Evolutionary conservation across 2,797 vertebrate genomes (phyloP), one percentile per base, ranked within the genome.

Genomic region (Gephyroberyx darwinii): DNA sequence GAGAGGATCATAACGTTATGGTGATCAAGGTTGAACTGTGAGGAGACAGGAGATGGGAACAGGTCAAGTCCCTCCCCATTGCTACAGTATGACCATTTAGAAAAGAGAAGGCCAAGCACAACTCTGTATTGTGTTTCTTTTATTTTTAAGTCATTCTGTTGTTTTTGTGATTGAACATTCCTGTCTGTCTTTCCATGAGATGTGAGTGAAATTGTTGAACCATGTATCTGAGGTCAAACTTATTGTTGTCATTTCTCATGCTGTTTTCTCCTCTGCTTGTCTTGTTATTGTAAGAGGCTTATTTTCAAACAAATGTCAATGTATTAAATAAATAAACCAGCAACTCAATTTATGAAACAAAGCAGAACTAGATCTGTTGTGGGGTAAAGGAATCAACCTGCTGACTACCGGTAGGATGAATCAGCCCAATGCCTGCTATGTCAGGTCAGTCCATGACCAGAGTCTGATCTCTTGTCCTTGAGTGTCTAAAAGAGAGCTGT

Each of bases 71-170:
- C 43, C 63, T 63, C 63, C 20, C 61, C 9, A 71, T 72, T 78
- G 53, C 64, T 71, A 41, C 26, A 74, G 70, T 78, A 71, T 65
- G 35, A 66, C 47, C 35, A 53, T 75, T 73, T 57, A 60, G 50
- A 67, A 67, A 68, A 65, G 75, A 85, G 69, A 63, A 80, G 81
- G 85, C 83, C 86, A 90, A 92, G 91, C 91, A 92, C 93, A 93
- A 90, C 74, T 83, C 53, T 75, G 59, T 80, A 73, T 77, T 71
- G 74, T 84, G 65, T 76, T 65, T 82, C 47, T 63, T 61, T 80
- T 16, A 19, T 77, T 86, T 86, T 77, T 53, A 80, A 78, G 69
- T 69, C 64, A 76, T 89, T 84, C 74, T 74, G 57, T 81, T 66
- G 61, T 83, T 85, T 76, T 58, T 85, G 77, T 87, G 71, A 71